A percentile compares a stretch with the other conserved stretches of the same genome.
Evolutionary conservation across 2,797 vertebrate genomes (phyloP).

Genomic region (Calcarius lapponicus): DNA sequence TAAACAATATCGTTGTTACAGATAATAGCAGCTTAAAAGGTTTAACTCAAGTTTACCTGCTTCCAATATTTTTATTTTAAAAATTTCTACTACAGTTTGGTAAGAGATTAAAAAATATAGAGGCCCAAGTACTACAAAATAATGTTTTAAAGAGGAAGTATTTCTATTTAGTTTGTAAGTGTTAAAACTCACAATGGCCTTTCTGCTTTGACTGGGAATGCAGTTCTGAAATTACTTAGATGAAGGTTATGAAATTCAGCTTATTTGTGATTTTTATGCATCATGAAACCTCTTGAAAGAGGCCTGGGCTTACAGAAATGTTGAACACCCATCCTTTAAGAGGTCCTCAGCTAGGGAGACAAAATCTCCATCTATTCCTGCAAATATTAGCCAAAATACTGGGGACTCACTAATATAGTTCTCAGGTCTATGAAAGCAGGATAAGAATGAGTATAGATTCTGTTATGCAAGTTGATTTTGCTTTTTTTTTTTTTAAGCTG

Average conservation of each 20-base stretch:
- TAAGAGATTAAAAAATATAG: neutral
- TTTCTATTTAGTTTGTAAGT: neutral
- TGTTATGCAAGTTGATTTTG: neutral
- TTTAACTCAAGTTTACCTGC: neutral
- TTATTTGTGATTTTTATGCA: neutral
- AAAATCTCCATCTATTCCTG: neutral
- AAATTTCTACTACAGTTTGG: neutral
- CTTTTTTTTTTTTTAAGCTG: neutral
- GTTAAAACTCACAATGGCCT: neutral
- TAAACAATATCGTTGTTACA: neutral
- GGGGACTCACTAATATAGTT: neutral
- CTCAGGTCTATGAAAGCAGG: neutral
- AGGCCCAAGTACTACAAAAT: neutral
- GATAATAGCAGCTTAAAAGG: slow-evolving; percentile 38
- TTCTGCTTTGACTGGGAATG: neutral
- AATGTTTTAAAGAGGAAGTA: neutral
- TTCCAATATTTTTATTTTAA: neutral
- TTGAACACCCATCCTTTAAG: neutral
- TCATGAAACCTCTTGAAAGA: neutral
- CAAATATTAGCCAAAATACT: neutral
- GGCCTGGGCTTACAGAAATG: neutral
- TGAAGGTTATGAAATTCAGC: neutral
- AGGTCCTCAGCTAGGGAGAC: neutral
- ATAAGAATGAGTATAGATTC: neutral
- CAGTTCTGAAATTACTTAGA: neutral